These are phyloP conservation scores for Galerucella pusilla DNA, from an alignment of 2,888 invertebrate species.

Conservation along the genomic window DNA sequence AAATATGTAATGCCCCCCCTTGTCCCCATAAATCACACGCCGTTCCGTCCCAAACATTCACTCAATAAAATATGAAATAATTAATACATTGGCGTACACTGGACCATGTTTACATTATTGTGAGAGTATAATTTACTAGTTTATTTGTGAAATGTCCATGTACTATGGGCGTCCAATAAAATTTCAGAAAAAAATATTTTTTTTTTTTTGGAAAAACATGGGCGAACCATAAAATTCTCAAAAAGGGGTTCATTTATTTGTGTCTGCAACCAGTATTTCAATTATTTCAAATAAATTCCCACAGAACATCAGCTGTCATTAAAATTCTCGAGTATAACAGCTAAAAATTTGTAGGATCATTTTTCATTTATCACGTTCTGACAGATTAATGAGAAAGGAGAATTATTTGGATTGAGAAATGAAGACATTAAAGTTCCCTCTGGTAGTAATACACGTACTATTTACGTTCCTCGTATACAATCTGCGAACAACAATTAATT, in stretches of 20 bases:
- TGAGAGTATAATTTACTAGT: not conserved
- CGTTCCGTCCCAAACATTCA: not conserved
- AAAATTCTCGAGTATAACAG: not conserved
- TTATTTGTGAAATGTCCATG: no score
- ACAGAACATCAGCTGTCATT: not conserved
- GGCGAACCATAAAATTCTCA: not conserved
- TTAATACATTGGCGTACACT: not conserved
- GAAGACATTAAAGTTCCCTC: conserved; percentile 13
- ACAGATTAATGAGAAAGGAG: conserved; percentile 4
- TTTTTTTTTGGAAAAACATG: no score
- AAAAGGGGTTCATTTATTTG: not conserved
- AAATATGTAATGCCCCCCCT: conserved; percentile 13
- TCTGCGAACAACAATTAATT: conserved; percentile 20
- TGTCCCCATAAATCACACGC: conserved; percentile 18
- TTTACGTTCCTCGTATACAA: conserved; percentile 12
- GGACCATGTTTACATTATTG: not conserved
- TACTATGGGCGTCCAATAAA: no score
- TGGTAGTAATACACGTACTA: conserved; percentile 5
- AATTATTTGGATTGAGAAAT: conserved; percentile 22
- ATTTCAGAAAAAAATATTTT: no score
- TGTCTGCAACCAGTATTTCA: not conserved
- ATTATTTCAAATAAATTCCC: not conserved
- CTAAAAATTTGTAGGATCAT: not conserved
- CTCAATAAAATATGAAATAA: not conserved
- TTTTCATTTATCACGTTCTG: conserved; percentile 1